These are phyloP conservation scores for Acanthopagrus latus DNA, from an alignment of 2,797 vertebrate genomes.

Conservation along the genomic window DNA sequence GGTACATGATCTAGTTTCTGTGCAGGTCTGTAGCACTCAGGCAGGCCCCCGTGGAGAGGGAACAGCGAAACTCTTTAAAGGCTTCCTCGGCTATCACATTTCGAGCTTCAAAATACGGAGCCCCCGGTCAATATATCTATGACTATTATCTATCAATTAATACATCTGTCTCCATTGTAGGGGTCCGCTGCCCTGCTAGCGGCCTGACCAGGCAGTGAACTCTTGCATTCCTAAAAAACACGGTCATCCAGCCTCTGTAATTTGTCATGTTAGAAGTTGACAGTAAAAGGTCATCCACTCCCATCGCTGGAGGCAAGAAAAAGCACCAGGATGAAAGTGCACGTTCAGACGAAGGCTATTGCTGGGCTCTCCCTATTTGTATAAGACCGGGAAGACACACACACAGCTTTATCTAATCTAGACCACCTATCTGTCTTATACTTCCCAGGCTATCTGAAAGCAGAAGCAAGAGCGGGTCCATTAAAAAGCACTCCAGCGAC, in stretches of 20 bases:
- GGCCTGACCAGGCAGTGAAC: slow-evolving; percentile 89
- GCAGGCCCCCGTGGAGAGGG: slow-evolving; percentile 57
- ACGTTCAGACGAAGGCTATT: slow-evolving; percentile 82
- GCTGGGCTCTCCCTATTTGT: slow-evolving; percentile 84
- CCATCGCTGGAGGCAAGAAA: slow-evolving; percentile 88
- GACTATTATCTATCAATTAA: slow-evolving; percentile 90
- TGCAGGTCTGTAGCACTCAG: slow-evolving; percentile 50
- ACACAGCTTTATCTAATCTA: slow-evolving; percentile 85
- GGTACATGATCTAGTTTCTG: slow-evolving; percentile 75
- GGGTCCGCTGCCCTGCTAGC: slow-evolving; percentile 83
- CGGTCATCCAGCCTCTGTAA: slow-evolving; percentile 86
- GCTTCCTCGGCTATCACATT: slow-evolving; percentile 75
- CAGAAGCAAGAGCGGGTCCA: slow-evolving; percentile 49
- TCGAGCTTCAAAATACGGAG: slow-evolving; percentile 69
- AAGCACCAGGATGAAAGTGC: slow-evolving; percentile 87
- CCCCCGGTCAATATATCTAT: slow-evolving; percentile 78
- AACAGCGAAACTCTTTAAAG: slow-evolving; percentile 68
- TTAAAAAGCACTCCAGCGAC: slow-evolving; percentile 52
- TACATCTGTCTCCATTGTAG: slow-evolving; percentile 85
- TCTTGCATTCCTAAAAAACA: slow-evolving; percentile 89
- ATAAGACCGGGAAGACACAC: slow-evolving; percentile 80
- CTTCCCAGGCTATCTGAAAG: slow-evolving; percentile 71
- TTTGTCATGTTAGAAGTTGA: slow-evolving; percentile 90
- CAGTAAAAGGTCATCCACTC: slow-evolving; percentile 91
- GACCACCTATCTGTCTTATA: slow-evolving; percentile 83